Conservation (phyloP, 1,140 invertebrate species). For the Drosophila ambigua region DNA sequence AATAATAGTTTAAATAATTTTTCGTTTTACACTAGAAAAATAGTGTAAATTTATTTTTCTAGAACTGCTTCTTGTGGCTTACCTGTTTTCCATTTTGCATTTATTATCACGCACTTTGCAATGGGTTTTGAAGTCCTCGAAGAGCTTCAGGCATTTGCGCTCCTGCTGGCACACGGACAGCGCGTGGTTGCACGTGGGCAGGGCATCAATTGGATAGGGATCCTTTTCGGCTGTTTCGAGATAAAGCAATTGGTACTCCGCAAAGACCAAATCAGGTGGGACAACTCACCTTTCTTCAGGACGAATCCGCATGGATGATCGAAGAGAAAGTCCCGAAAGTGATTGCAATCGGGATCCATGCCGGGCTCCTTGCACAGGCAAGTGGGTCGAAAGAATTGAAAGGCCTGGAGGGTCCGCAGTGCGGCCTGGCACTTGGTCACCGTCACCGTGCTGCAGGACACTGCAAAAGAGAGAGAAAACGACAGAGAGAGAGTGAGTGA, state of each 20-base stretch:
- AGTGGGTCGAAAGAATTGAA: slow-evolving; percentile 95
- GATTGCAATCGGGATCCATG: slow-evolving; percentile 95
- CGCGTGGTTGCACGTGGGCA: slow-evolving; percentile 94
- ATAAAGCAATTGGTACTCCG: not conserved
- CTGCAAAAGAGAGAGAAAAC: slow-evolving; percentile 86
- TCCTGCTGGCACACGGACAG: slow-evolving; percentile 91
- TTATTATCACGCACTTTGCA: slow-evolving; percentile 93
- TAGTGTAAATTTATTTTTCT: not conserved
- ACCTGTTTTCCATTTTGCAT: slow-evolving; percentile 95
- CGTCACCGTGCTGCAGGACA: slow-evolving; percentile 95
- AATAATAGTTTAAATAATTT: no score
- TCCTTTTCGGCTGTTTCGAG: slow-evolving; percentile 90
- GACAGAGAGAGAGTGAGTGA: not conserved
- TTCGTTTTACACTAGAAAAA: no score
- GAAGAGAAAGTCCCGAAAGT: slow-evolving; percentile 95
- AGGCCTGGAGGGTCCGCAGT: slow-evolving; percentile 92
- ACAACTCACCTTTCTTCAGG: slow-evolving; percentile 91
- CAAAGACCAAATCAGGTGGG: fast-evolving
- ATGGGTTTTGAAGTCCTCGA: slow-evolving; percentile 92
- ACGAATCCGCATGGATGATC: slow-evolving; percentile 96
- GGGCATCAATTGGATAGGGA: slow-evolving; percentile 92
- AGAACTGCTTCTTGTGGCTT: slow-evolving; percentile 66
- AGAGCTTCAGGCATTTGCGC: slow-evolving; percentile 90
- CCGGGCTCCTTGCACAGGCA: slow-evolving; percentile 95
- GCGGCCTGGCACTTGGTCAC: slow-evolving; percentile 96